Conservation (phyloP, 2,888 invertebrate genomes). For the Phorcus lineatus region DNA sequence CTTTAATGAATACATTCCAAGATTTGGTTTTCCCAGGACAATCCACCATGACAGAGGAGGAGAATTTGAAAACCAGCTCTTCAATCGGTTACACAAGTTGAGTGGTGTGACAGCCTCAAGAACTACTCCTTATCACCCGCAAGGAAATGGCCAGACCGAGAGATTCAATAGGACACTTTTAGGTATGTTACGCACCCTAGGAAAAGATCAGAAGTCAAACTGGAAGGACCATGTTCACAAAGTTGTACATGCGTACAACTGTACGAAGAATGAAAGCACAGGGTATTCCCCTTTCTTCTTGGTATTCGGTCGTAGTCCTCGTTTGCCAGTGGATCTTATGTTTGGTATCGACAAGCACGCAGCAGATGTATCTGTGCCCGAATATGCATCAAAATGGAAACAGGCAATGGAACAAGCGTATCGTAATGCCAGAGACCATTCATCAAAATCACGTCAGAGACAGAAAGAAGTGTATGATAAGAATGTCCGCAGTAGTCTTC, state of each 20-base stretch:
- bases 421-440: conserved; percentile 18
- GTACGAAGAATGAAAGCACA: conserved; percentile 39
- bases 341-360: not conserved
- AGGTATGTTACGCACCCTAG: conserved; percentile 37
- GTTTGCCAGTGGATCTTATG: conserved; percentile 29
- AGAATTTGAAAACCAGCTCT: conserved; percentile 46
- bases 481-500: conserved; percentile 20
- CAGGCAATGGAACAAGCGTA: conserved; percentile 33
- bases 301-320: conserved; percentile 33
- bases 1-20: conserved; percentile 40
- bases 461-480: conserved; percentile 31
- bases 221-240: conserved; percentile 40
- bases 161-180: conserved; percentile 42
- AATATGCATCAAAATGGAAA: conserved; percentile 32
- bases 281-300: conserved; percentile 39
- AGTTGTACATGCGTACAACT: conserved; percentile 46
- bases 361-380: not conserved
- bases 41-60: conserved; percentile 47
- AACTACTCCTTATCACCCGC: conserved; percentile 47
- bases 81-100: conserved; percentile 36
- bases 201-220: conserved; percentile 29
- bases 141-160: conserved; percentile 41
- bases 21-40: conserved; percentile 41
- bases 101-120: conserved; percentile 35
- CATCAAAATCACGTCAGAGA: conserved; percentile 22